Conservation (phyloP, 2,113 vertebrate genomes). For the Lycaon pictus region DNA sequence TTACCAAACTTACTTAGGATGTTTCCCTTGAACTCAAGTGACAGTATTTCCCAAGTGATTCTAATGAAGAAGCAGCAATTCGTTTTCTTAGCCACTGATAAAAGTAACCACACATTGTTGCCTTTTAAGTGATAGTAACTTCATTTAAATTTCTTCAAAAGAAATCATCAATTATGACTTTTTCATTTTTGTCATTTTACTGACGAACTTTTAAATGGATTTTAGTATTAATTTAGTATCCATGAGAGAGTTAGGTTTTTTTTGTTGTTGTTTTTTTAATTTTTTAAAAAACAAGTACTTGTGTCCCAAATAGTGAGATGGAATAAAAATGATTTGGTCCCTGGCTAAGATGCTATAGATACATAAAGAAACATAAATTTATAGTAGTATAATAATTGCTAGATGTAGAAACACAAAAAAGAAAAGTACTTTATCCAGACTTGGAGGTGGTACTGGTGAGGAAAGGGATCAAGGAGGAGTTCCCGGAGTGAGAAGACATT, state of each 20-base stretch:
- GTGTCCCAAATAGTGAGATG: neutral
- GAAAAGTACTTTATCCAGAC: slow-evolving; percentile 19
- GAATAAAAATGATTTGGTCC: neutral
- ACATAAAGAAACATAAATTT: slow-evolving; percentile 12
- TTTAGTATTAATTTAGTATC: slow-evolving; percentile 10
- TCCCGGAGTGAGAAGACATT: neutral
- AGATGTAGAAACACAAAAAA: neutral
- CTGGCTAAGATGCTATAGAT: neutral
- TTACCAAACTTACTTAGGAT: neutral
- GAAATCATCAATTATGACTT: neutral
- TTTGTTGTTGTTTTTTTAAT: neutral
- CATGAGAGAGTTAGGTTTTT: neutral
- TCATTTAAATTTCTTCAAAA: slow-evolving; percentile 5
- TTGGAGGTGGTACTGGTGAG: neutral
- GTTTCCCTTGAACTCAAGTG: slow-evolving; percentile 47
- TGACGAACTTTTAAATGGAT: slow-evolving; percentile 27
- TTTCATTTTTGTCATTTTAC: neutral
- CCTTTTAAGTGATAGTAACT: neutral
- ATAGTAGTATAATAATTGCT: neutral
- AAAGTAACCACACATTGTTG: slow-evolving; percentile 30
- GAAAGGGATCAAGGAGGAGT: neutral
- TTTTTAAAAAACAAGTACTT: neutral
- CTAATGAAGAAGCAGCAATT: slow-evolving; percentile 30
- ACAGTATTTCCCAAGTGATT: slow-evolving; percentile 28
- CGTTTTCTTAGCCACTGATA: slow-evolving; percentile 5